These are phyloP conservation scores for Petrolisthes cinctipes DNA, from an alignment of 2,888 invertebrate genomes.

Conservation along the genomic window DNA sequence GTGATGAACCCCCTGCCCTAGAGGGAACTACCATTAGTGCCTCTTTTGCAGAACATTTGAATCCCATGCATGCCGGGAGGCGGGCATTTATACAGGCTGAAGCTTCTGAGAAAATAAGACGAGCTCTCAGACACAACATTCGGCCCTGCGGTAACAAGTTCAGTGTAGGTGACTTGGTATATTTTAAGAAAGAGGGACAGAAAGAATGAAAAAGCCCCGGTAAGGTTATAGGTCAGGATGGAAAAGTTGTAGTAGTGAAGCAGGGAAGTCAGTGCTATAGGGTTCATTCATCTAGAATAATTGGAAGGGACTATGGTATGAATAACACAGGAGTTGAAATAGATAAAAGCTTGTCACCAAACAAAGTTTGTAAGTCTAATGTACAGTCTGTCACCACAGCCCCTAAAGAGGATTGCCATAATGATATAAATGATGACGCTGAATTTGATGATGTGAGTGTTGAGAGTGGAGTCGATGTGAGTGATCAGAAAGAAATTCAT, in stretches of 20 bases:
- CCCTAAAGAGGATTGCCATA: not conserved
- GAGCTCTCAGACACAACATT: not conserved
- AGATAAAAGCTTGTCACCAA: not conserved
- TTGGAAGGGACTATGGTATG: not conserved
- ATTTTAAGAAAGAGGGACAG: not conserved
- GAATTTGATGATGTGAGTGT: too few relatives aligned
- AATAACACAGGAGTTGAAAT: not conserved
- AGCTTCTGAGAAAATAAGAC: not conserved
- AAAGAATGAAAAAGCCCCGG: constrained; percentile 4
- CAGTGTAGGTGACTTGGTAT: not conserved
- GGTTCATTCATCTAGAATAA: not conserved
- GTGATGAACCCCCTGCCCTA: not conserved
- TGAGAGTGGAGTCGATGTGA: not conserved
- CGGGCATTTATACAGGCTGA: not conserved
- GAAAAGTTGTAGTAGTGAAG: not conserved
- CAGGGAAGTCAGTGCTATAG: not conserved
- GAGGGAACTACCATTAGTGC: not conserved
- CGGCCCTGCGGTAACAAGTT: not conserved
- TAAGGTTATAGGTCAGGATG: not conserved
- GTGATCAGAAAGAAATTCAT: too few relatives aligned
- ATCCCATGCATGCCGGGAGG: not conserved
- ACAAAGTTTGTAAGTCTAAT: not conserved
- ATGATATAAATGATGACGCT: not conserved
- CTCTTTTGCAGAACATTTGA: not conserved
- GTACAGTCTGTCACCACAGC: too few relatives aligned